Conservation (phyloP, 1,140 invertebrate species). For the Pogonomyrmex californicus region DNA sequence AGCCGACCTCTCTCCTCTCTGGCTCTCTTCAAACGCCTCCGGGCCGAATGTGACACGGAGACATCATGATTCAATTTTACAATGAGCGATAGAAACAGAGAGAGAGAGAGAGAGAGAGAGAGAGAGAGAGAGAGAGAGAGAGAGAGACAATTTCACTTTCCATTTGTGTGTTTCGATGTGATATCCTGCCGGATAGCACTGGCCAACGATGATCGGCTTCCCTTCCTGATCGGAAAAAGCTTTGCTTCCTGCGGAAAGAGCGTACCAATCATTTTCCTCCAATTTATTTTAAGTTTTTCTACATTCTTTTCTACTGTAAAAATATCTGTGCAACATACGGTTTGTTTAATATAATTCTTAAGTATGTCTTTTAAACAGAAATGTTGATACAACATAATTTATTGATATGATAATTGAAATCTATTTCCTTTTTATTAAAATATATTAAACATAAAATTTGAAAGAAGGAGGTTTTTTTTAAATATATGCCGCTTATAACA, state of each 20-base stretch:
- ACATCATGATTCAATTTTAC: neutral
- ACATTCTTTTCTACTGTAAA: neutral
- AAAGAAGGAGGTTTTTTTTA: neutral
- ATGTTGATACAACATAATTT: neutral
- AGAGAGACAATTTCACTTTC: constrained; percentile 65
- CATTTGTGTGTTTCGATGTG: constrained; percentile 69
- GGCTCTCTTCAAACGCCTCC: constrained; percentile 9
- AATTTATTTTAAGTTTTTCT: constrained; percentile 26
- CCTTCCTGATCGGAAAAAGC: neutral
- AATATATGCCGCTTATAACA: neutral
- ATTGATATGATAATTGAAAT: neutral
- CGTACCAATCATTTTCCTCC: neutral
- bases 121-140: neutral
- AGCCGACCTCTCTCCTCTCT: constrained; percentile 42
- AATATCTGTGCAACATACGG: neutral
- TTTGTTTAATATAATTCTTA: neutral
- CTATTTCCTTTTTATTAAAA: neutral
- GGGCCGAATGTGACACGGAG: neutral
- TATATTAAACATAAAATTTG: neutral
- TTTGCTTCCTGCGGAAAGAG: neutral
- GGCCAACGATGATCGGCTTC: neutral
- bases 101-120: neutral
- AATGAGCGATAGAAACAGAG: neutral
- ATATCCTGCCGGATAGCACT: constrained; percentile 60
- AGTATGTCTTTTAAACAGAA: constrained; percentile 15